Evolutionary conservation across 64 coral and sea anemone species (phyloP).

Genomic region (Anthopleura sola): DNA sequence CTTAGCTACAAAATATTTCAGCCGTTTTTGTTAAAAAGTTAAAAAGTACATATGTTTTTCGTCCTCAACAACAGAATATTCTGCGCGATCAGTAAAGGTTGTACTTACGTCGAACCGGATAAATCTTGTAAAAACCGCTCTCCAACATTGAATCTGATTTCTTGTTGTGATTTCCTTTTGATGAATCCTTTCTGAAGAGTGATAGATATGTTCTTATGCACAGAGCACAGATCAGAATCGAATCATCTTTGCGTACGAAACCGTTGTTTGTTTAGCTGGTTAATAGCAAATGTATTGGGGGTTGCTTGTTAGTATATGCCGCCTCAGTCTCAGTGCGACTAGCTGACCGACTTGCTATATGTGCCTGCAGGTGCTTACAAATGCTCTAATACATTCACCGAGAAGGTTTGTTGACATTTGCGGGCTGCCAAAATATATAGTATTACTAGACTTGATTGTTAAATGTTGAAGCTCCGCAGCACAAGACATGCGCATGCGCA

Average conservation of each 20-base stretch:
- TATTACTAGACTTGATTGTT: constrained; percentile 17
- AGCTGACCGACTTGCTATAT: background rate
- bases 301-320: too few relatives aligned
- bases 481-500: background rate
- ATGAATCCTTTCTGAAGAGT: too few relatives aligned
- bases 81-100: too few relatives aligned
- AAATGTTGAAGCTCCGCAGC: background rate
- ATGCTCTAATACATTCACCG: constrained; percentile 2
- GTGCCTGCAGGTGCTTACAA: background rate
- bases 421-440: constrained; percentile 1
- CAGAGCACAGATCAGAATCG: background rate
- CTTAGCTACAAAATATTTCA: too few relatives aligned
- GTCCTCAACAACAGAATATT: too few relatives aligned
- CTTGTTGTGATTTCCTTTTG: background rate
- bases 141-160: constrained; percentile 31
- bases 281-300: background rate
- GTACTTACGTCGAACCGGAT: constrained; percentile 25
- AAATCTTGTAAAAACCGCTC: constrained; percentile 42
- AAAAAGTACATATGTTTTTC: too few relatives aligned
- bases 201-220: too few relatives aligned
- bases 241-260: background rate
- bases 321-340: background rate
- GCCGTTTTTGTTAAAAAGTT: too few relatives aligned
- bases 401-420: constrained; percentile 8
- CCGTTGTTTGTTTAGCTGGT: background rate